Conservation (phyloP, 2,113 vertebrate genomes). For the Muntiacus reevesi region DNA sequence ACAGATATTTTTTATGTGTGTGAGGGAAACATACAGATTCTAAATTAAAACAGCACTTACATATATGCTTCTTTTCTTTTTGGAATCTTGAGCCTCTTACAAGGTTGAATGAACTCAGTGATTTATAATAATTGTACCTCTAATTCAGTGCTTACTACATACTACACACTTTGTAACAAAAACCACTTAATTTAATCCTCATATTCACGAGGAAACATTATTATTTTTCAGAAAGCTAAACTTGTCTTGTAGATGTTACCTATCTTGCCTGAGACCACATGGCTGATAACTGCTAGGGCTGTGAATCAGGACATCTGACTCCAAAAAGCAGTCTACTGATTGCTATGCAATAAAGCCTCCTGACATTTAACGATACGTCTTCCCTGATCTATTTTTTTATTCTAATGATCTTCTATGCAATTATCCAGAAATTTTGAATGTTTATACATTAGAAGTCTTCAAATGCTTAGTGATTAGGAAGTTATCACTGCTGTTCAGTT, state of each 20-base stretch:
- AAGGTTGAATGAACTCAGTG: neutral
- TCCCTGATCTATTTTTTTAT: neutral
- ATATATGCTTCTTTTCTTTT: neutral
- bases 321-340: neutral
- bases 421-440: neutral
- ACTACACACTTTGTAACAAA: neutral
- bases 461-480: neutral
- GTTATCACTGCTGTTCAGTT: neutral
- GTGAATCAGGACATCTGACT: neutral
- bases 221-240: conserved; percentile 23
- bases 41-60: neutral
- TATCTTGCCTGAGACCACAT: neutral
- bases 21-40: neutral
- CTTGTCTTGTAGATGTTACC: neutral
- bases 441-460: neutral
- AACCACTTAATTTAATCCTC: neutral
- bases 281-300: neutral
- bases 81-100: neutral
- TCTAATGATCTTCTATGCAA: neutral
- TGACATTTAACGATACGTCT: neutral
- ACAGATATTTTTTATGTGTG: neutral
- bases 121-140: neutral
- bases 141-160: neutral
- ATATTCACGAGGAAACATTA: neutral
- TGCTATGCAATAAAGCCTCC: neutral